Conservation (phyloP, 1,140 invertebrate genomes). For the Cherax quadricarinatus region DNA sequence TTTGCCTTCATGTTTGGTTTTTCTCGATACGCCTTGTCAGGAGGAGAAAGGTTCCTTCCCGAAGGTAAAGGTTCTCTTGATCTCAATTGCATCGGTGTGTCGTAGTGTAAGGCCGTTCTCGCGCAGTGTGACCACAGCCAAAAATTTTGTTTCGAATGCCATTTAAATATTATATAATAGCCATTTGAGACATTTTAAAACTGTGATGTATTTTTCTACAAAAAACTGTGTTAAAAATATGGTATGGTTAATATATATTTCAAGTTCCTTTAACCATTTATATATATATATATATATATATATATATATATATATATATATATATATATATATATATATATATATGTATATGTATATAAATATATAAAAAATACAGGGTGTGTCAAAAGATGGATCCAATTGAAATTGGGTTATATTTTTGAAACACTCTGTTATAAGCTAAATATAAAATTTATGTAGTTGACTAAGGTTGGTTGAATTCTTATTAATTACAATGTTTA, state of each 20-base stretch:
- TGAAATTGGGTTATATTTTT: too few species aligned
- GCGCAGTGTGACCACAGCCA: constrained; percentile 26
- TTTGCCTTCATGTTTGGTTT: constrained; percentile 52
- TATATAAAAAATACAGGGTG: too few species aligned
- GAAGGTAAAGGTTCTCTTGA: constrained; percentile 42
- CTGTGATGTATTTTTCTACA: neutral
- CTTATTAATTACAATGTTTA: too few species aligned
- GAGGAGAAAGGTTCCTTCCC: constrained; percentile 40
- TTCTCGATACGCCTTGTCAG: constrained; percentile 46
- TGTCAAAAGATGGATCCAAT: too few species aligned
- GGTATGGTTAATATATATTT: neutral
- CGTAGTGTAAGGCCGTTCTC: constrained; percentile 18
- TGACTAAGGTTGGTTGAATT: too few species aligned
- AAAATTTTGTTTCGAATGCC: constrained; percentile 19
- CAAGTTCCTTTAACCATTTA: neutral
- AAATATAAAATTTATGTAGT: too few species aligned
- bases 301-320: too few species aligned
- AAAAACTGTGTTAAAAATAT: too few species aligned
- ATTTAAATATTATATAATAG: constrained; percentile 22
- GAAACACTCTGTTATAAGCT: too few species aligned
- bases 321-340: too few species aligned
- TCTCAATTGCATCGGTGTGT: constrained; percentile 29
- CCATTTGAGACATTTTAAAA: neutral
- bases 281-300: neutral
- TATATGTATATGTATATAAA: too few species aligned